Percentiles rank a stretch among this genome's conserved stretches.
Conservation (phyloP, 2,888 invertebrate species). For the Abrostola triplasia region DNA sequence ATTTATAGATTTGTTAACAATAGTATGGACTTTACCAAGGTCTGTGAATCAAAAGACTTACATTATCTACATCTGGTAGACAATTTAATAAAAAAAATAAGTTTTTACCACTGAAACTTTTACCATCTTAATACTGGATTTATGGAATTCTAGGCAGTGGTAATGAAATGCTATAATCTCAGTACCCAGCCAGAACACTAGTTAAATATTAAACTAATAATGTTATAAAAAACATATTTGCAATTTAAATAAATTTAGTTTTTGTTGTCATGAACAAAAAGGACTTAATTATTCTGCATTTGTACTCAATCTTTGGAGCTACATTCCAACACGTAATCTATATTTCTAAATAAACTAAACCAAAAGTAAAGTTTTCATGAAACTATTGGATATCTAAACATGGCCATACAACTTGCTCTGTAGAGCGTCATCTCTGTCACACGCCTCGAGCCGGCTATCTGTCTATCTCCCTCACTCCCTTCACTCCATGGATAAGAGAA, state of each 20-base stretch:
- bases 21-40: too few relatives aligned
- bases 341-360: conserved; percentile 58
- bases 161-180: conserved; percentile 40
- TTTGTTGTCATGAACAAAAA: conserved; percentile 31
- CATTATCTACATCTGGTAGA: too few relatives aligned
- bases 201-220: conserved; percentile 34
- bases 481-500: conserved; percentile 86
- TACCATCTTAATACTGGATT: not conserved
- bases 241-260: conserved; percentile 50
- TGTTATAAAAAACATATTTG: conserved; percentile 38
- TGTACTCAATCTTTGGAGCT: conserved; percentile 5
- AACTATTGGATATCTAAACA: conserved; percentile 63
- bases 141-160: conserved; percentile 9
- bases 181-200: conserved; percentile 31
- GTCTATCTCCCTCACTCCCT: conserved; percentile 80
- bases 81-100: not conserved
- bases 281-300: conserved; percentile 5
- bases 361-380: conserved; percentile 72
- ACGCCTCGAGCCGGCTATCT: conserved; percentile 55
- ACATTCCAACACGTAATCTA: not conserved
- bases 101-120: not conserved
- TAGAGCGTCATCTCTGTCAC: conserved; percentile 77
- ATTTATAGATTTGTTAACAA: too few relatives aligned
- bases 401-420: conserved; percentile 68
- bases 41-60: too few relatives aligned